phyloP scores from a whole-genome alignment of 2,797 vertebrate genomes.

The Phataginus tetradactyla region DNA sequence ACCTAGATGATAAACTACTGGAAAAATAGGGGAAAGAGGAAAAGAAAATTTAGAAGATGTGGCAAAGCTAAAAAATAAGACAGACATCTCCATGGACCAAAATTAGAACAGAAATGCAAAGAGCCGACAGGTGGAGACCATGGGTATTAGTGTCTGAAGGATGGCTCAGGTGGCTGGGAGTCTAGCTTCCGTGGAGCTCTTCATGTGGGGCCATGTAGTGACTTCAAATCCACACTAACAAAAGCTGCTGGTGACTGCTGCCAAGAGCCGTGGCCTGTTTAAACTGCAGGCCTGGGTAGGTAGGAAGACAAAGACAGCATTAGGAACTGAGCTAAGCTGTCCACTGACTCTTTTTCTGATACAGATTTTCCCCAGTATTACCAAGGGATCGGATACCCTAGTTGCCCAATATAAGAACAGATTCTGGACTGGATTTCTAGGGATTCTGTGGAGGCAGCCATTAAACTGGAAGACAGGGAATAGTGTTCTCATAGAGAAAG shows the following conservation, averaged over 20 bases:
- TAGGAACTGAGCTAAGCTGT: neutral
- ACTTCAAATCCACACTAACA: neutral
- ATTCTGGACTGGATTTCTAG: neutral
- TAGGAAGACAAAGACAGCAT: neutral
- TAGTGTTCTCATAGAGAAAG: neutral
- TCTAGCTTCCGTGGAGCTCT: neutral
- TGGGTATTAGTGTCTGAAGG: neutral
- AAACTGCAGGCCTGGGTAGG: neutral
- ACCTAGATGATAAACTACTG: neutral
- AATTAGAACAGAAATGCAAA: neutral
- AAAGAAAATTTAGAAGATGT: neutral
- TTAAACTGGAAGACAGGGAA: neutral
- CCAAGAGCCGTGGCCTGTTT: neutral
- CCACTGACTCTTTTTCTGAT: neutral
- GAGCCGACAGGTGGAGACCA: neutral
- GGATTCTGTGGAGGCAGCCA: neutral
- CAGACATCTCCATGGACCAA: neutral
- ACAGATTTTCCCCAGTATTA: neutral
- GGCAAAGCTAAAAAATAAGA: conserved; percentile 8
- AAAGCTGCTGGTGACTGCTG: neutral
- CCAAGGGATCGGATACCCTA: neutral
- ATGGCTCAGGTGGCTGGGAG: neutral
- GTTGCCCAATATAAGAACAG: neutral
- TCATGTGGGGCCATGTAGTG: neutral
- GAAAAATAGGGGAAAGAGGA: neutral